Percentiles rank a stretch among this genome's conserved stretches.
phyloP scores from a whole-genome alignment of 2,113 vertebrate species.

The Leuciscus idus region DNA sequence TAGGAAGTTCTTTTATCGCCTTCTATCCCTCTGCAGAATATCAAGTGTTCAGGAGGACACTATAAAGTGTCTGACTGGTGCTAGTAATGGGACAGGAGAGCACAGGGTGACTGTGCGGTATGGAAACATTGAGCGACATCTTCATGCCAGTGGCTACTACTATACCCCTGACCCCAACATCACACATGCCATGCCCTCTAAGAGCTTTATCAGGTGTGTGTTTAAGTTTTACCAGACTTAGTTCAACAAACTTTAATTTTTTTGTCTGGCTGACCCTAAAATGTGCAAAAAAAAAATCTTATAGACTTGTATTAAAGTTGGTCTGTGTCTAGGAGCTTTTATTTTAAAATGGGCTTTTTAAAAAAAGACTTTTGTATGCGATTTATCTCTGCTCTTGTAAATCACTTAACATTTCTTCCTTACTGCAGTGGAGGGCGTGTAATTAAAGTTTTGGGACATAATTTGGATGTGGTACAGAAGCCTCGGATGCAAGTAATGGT shows the following conservation, averaged over 20 bases:
- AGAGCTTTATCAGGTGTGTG: conserved; percentile 88
- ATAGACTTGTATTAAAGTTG: background rate
- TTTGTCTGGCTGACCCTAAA: background rate
- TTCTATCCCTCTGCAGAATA: conserved; percentile 68
- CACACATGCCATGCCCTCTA: conserved; percentile 84
- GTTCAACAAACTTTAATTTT: background rate
- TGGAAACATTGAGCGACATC: conserved; percentile 77
- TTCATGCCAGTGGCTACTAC: conserved; percentile 76
- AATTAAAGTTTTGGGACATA: conserved; percentile 84
- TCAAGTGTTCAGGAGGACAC: conserved; percentile 78
- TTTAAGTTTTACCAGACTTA: background rate
- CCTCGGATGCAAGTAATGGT: conserved; percentile 87
- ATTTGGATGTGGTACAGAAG: conserved; percentile 92
- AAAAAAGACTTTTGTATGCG: no score
- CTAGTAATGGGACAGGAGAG: conserved; percentile 76
- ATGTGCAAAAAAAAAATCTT: background rate
- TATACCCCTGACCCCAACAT: conserved; percentile 91
- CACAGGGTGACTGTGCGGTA: conserved; percentile 85
- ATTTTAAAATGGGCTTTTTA: background rate
- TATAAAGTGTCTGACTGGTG: conserved; percentile 84
- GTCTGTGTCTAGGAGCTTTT: background rate
- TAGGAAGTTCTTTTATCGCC: background rate
- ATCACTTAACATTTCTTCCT: background rate
- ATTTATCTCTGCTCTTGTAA: background rate
- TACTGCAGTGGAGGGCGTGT: conserved; percentile 85